Evolutionary conservation across 2,888 invertebrate genomes (phyloP).

Genomic region (Hypselothyrea guttata): DNA sequence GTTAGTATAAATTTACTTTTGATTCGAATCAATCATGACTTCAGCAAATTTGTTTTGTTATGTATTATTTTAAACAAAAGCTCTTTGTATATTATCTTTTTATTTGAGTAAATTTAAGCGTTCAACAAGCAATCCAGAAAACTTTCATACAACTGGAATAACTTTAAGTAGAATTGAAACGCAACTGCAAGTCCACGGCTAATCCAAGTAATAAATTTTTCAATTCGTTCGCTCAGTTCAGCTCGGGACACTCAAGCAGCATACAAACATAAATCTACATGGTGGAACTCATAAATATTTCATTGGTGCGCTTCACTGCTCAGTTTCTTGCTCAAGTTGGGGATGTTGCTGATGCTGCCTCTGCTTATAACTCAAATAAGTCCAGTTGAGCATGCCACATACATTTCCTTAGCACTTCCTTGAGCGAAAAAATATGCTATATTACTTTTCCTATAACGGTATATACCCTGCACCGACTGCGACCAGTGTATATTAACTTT

Average conservation of each 20-base stretch:
- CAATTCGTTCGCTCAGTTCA: slow-evolving; percentile 34
- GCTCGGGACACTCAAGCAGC: slow-evolving; percentile 10
- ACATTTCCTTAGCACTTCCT: slow-evolving; percentile 69
- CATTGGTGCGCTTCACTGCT: slow-evolving; percentile 51
- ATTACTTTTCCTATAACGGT: slow-evolving; percentile 32
- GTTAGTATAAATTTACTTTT: no score
- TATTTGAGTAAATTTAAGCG: no score
- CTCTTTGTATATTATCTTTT: no score
- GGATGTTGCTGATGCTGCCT: slow-evolving; percentile 1
- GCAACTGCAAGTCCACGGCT: slow-evolving; percentile 7
- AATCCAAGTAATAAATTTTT: slow-evolving; percentile 58
- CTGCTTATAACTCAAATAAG: slow-evolving; percentile 45
- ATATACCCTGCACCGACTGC: no score
- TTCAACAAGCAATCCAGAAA: no score
- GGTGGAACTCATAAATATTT: slow-evolving; percentile 66
- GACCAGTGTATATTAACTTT: slow-evolving; percentile 1
- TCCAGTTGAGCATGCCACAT: slow-evolving; percentile 40
- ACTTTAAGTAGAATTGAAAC: slow-evolving; percentile 5
- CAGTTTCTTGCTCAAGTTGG: slow-evolving; percentile 32
- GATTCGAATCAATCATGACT: no score
- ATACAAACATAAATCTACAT: slow-evolving; percentile 61
- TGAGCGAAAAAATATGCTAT: slow-evolving; percentile 24
- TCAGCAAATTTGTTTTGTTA: no score
- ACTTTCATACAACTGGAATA: no score
- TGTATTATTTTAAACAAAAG: no score